Evolutionary conservation across 2,888 invertebrate genomes (phyloP).

Genomic region (Hanleya hanleyi): DNA sequence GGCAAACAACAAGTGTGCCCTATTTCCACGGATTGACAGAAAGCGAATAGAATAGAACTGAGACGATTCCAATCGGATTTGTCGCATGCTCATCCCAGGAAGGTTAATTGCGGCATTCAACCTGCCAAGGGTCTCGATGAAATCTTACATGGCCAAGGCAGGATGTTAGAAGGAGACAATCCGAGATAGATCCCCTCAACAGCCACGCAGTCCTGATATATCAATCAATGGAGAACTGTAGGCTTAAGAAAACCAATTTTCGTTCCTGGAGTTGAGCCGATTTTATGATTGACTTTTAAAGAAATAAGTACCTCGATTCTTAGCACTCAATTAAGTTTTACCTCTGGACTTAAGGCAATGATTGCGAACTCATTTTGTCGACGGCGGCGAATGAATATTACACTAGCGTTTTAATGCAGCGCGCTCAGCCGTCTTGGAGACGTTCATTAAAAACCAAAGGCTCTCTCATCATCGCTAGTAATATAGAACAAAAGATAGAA

Average conservation of each 20-base stretch:
- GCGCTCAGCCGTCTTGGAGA: too few species aligned
- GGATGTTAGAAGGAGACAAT: neutral
- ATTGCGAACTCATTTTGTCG: neutral
- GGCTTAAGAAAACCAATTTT: neutral
- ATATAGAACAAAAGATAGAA: too few species aligned
- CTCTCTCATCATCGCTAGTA: too few species aligned
- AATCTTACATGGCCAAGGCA: neutral
- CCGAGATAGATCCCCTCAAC: neutral
- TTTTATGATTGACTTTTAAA: constrained; percentile 10
- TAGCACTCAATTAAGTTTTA: constrained; percentile 10
- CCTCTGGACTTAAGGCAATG: neutral
- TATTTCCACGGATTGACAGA: too few species aligned
- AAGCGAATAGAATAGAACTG: too few species aligned
- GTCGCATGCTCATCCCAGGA: neutral
- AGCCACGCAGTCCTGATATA: neutral
- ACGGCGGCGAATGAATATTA: neutral
- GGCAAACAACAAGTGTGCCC: too few species aligned
- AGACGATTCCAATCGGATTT: constrained; percentile 7
- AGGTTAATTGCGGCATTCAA: constrained; percentile 1
- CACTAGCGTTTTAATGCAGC: too few species aligned
- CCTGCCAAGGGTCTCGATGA: neutral
- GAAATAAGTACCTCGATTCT: constrained; percentile 1
- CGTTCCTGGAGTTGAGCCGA: neutral
- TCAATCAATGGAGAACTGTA: neutral
- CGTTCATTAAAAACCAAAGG: too few species aligned